Evolutionary conservation across 1,140 invertebrate species (phyloP).

Genomic region (Acromyrmex echinatior): DNA sequence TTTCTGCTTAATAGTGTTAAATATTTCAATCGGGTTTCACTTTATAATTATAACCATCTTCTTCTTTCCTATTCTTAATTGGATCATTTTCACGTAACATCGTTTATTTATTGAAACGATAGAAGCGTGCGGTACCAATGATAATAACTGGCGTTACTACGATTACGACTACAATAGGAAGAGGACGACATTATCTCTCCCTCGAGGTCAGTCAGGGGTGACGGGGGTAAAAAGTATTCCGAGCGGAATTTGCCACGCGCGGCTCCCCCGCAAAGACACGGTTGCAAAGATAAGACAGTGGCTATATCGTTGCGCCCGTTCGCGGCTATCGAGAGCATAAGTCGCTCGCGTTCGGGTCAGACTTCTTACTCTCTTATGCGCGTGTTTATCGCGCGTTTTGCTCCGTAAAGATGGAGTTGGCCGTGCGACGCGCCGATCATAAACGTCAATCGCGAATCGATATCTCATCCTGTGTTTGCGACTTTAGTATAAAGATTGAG

Average conservation of each 20-base stretch:
- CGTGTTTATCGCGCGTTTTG: constrained; percentile 46
- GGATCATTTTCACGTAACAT: background rate
- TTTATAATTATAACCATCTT: background rate
- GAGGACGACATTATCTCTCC: background rate
- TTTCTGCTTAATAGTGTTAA: too few relatives aligned
- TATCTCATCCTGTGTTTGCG: background rate
- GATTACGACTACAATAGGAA: constrained; percentile 15
- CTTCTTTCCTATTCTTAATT: background rate
- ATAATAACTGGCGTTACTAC: constrained; percentile 21
- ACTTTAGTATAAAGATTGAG: background rate
- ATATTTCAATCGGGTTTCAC: too few relatives aligned
- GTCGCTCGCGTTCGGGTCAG: constrained; percentile 59
- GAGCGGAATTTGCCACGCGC: constrained; percentile 74
- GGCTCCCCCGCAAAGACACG: constrained; percentile 71
- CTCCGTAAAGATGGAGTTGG: background rate
- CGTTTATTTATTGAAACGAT: background rate
- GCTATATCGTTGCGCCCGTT: constrained; percentile 52
- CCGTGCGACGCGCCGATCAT: constrained; percentile 20
- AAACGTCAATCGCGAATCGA: constrained; percentile 38
- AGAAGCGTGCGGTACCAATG: background rate
- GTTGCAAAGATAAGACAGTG: constrained; percentile 54
- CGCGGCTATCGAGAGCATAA: constrained; percentile 56
- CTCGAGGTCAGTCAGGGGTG: background rate
- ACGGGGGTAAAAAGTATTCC: constrained; percentile 58
- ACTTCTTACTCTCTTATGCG: constrained; percentile 60